Evolutionary conservation across 2,113 vertebrate genomes (phyloP), one percentile per base, ranked within the genome.

Genomic region (Archilochus colubris): DNA sequence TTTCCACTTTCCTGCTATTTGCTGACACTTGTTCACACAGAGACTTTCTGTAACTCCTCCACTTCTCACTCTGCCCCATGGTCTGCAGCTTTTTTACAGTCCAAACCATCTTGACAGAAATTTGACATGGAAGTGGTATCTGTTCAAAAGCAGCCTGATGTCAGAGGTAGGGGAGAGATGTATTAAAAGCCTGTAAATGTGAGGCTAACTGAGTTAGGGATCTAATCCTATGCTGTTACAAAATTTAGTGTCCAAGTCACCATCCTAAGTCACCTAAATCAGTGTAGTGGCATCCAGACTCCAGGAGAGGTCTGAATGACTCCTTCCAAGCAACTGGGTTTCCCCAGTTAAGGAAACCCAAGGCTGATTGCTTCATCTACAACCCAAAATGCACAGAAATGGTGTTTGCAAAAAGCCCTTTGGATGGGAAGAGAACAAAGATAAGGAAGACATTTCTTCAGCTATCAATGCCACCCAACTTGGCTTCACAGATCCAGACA

Each of bases 131-230:
- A 59, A 79, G 17, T 15, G 25, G 24, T 13, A 55, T 44, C 69
- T 59, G 64, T 48, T 73, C 68, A 80, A 53, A 48, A 44, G 30
- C 48, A 43, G 36, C 20, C 0, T 43, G 72, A 86, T 54, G 36
- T 81, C 68, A 67, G 58, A 86, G 40, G 72, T 0, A 24, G 46
- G 38, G 67, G 22, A 76, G 63, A 91, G 38, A 59, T 50, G 54
- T 54, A 91, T 61, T 17, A 73, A 61, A 86, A 15, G 16, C 64
- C 69, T 69, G 61, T 91, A 89, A 96, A 94, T 61, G 93, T 31
- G 4, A 55, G 18, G 36, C 7, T 16, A 44, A 67, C n/a, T 3
- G 24, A 27, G 44, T 55, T 10, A 53, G 76, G 72, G 46, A 38
- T 44, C 84, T 82, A 48, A 28, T 30, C 64, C 55, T 40, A 87